Base-by-base conservation (phyloP, 2,797 vertebrate genomes). In the Syngnathus rostellatus region DNA sequence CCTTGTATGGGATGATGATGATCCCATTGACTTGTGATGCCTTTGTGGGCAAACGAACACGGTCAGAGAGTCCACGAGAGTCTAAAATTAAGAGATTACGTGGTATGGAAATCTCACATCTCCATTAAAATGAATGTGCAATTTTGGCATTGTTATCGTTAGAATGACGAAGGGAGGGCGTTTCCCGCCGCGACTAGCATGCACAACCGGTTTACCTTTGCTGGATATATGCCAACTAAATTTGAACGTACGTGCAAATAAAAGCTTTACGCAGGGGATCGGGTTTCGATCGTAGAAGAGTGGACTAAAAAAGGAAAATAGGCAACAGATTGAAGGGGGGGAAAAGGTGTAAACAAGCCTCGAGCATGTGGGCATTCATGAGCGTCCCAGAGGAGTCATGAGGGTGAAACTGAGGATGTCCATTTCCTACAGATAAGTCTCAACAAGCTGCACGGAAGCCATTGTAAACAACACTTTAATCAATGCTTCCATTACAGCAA, bases 351-450 rank as follows among this genome's bases (percentile, higher is more conserved):
- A 53, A 53, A 53, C n/a, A 53, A 8, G 50, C 50, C 19, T 21
- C 50, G 2, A n/a, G 50, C 10, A 9, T 14, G 50, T 3, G n/a
- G 10, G 50, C n/a, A 4, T 51, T 9, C 21, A 51, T 51, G 50
- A 51, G 50, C n/a, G n/a, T 51, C 50, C 50, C 50, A 1, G 50
- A n/a, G 50, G 50, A 51, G 50, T 21, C 8, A 23, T 53, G 11
- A 19, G 37, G 12, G 31, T 79, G 63, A 81, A 80, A 81, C 64
- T 77, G 80, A 77, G 82, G 74, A 80, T 76, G 82, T 81, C 68
- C 65, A 79, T 80, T 88, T 90, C 86, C 86, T 85, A 82, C 60
- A 81, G 82, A 88, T 87, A 87, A 85, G 78, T 71, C 67, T 62
- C 70, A 46, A 58, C 68, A 51, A 50, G 17, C 7, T 14, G 48